phyloP scores from a whole-genome alignment of 2,797 vertebrate species.

The Antrozous pallidus region DNA sequence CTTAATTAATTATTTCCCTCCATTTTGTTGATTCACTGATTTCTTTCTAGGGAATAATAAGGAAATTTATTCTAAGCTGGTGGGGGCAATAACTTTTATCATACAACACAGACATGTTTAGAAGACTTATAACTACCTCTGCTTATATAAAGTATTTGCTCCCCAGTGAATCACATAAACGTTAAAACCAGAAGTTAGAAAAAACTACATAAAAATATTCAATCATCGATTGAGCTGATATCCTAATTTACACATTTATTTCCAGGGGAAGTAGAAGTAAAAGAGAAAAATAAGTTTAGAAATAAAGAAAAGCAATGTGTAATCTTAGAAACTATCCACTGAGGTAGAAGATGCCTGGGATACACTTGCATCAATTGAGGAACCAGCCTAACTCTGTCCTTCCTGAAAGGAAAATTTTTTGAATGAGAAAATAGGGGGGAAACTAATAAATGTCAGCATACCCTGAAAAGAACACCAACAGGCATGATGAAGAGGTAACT shows the following conservation, averaged over 20 bases:
- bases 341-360: neutral
- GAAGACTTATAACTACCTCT: neutral
- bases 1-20: conserved; percentile 15
- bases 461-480: neutral
- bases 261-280: neutral
- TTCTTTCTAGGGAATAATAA: conserved; percentile 54
- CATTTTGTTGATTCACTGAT: conserved; percentile 46
- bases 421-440: neutral
- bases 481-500: neutral
- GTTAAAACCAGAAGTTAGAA: neutral
- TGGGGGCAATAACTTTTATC: neutral
- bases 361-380: neutral
- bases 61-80: neutral
- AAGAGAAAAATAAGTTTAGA: neutral
- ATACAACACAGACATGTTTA: neutral
- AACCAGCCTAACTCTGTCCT: neutral
- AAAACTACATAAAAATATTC: neutral
- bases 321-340: neutral
- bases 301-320: neutral
- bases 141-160: neutral
- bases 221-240: neutral
- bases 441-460: neutral
- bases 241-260: neutral
- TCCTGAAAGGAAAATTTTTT: neutral
- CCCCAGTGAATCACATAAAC: neutral